Evolutionary conservation across 2,113 vertebrate genomes (phyloP), one percentile per base, ranked within the genome.

Genomic region (Oceanodroma tethys): DNA sequence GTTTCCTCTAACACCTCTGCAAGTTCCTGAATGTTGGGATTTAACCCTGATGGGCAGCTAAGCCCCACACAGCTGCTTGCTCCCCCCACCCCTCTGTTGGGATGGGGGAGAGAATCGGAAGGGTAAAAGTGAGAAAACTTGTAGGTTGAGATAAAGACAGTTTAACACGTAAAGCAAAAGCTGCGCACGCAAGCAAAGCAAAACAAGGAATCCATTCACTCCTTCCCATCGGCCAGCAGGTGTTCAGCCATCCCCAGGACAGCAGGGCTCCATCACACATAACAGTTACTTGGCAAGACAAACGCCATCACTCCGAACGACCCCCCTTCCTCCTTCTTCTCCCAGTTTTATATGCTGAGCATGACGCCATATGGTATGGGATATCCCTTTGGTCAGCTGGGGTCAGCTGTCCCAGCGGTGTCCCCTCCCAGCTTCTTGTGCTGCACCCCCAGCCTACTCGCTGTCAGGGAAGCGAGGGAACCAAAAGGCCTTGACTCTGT

Each of bases 231-330:
- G 16, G 17, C 62, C 66, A 36, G 29, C 21, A 10, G 18, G 12
- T 5, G 5, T 27, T 47, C 81, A 62, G 29, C 29, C 36, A 45
- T 4, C 11, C 16, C 34, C 18, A 71, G 62, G 29, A 56, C 16
- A 55, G 26, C 56, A 71, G 62, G 9, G 38, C 23, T 55, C 17
- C 43, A 22, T 43, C 17, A 50, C 11, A 16, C 4, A 5, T 0
- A 4, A 20, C 1, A 1, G 3, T 16, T 45, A 60, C 5, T 42
- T 34, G 19, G 45, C 22, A 50, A 86, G 29, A 60, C 19, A 80
- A 30, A 60, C 4, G 0, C 25, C 34, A 26, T 23, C 9, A 60
- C 9, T 50, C 9, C 5, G 6, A 55, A 55, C 0, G 2, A 34
- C 4, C 1, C 7, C 21, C 5, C 1, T 63, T 62, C 32, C 10